Conservation (phyloP, 2,888 invertebrate species). For the Pterostichus niger region DNA sequence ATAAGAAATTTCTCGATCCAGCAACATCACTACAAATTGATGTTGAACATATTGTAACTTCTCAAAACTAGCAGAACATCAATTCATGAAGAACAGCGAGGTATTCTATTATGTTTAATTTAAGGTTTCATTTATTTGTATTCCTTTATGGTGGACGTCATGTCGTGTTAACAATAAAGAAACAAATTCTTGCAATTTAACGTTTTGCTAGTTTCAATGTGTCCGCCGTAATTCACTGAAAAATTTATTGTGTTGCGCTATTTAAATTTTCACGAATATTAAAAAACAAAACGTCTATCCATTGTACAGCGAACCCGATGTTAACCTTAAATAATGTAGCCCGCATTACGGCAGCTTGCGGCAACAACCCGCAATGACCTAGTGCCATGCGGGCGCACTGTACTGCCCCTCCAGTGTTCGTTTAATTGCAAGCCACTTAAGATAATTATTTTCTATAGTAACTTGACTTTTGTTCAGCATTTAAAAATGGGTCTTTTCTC, state of each 20-base stretch:
- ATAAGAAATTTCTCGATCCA: too few species aligned
- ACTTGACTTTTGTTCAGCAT: constrained; percentile 44
- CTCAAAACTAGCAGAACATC: not conserved
- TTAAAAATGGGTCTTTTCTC: not conserved
- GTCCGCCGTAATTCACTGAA: constrained; percentile 58
- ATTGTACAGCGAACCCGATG: constrained; percentile 12
- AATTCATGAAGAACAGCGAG: not conserved
- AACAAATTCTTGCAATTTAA: constrained; percentile 64
- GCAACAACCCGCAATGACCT: constrained; percentile 12
- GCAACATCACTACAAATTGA: too few species aligned
- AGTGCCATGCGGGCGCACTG: not conserved
- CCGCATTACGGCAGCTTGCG: constrained; percentile 10
- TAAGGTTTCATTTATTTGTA: constrained; percentile 42
- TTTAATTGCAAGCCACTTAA: constrained; percentile 50
- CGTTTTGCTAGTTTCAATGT: constrained; percentile 47
- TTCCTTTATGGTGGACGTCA: constrained; percentile 46
- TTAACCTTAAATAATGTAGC: constrained; percentile 50
- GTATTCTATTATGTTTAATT: constrained; percentile 47
- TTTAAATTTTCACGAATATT: constrained; percentile 61
- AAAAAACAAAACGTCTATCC: constrained; percentile 54
- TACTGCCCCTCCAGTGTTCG: not conserved
- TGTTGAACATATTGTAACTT: too few species aligned
- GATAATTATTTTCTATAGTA: constrained; percentile 50
- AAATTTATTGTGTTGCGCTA: constrained; percentile 55
- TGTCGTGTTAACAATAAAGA: constrained; percentile 54